Base-by-base conservation (phyloP, 2,888 invertebrate genomes). In the Nycteola revayana region DNA sequence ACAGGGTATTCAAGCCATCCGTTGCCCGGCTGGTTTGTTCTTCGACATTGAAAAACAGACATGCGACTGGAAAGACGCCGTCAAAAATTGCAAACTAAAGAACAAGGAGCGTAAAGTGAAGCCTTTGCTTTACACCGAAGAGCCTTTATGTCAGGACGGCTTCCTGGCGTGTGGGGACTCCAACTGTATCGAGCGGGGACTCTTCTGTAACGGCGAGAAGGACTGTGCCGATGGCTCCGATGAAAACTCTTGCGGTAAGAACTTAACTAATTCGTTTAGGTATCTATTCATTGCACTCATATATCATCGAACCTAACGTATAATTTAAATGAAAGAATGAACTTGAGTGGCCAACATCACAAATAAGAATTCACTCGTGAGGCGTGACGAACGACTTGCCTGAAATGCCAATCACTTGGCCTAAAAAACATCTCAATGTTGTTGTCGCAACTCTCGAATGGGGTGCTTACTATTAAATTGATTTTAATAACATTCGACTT, bases 41-140 rank as follows among this genome's bases (percentile, higher is more conserved):
- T 97, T 97, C 85, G 97, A 97, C 78, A 96, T 97, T 69, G 97
- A 97, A 75, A 96, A 96, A 79, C 97, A 97, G 84, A 97, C 97
- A 1, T 97, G 97, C 71, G 96, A 97, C 75, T 97, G 97, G 97
- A 97, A 95, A 77, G 95, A 94, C 49, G 92, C 96, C 1, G 97
- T 97, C n/a, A 96, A 95, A 79, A 97, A 96, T 83, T 97, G 97
- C 89, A 96, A 96, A 71, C 75, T 94, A 61, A 96, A 96, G 90
- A 95, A 94, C 82, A 96, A 96, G 77, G 96, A 96, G 74, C 93
- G 95, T 49, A 96, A 96, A 78, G 91, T 94, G 9, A 96, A 96
- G 70, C 97, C 97, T 38, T 89, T 96, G 56, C 89, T 97, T 37
- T 93, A 94, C 85, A 97, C 97, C 20, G 96, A 96, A 64, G 97